These are phyloP conservation scores for Girardia tigrina DNA, from an alignment of 2,888 invertebrate genomes.

Conservation along the genomic window DNA sequence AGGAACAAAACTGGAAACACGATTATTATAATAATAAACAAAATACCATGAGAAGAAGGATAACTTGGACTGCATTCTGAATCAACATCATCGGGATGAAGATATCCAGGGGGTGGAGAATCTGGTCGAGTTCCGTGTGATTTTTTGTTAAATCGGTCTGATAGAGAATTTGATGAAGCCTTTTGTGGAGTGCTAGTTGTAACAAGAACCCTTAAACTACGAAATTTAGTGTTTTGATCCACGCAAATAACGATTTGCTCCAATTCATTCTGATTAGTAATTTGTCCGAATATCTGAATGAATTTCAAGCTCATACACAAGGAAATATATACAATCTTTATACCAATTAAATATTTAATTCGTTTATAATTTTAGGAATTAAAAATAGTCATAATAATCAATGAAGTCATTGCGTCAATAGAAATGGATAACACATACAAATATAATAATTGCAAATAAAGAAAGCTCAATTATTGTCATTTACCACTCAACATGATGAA, in stretches of 20 bases:
- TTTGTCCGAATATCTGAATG: not conserved
- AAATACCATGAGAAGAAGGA: not conserved
- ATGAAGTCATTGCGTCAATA: too few species aligned
- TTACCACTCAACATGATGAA: too few species aligned
- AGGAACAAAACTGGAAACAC: too few species aligned
- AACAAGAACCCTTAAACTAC: conserved; percentile 1
- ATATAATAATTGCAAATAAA: too few species aligned
- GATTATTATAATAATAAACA: too few species aligned
- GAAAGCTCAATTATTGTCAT: too few species aligned
- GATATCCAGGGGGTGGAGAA: not conserved
- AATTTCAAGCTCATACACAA: too few species aligned
- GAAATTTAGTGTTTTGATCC: not conserved
- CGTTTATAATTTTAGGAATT: too few species aligned
- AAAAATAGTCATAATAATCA: too few species aligned
- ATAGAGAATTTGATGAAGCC: not conserved
- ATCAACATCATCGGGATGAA: not conserved
- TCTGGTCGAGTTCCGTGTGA: not conserved
- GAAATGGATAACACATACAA: too few species aligned
- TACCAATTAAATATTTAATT: too few species aligned
- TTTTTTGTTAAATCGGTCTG: not conserved
- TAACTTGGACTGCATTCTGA: not conserved
- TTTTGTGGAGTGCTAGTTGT: not conserved
- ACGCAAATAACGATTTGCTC: conserved; percentile 3
- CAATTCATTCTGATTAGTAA: not conserved
- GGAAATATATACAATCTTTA: too few species aligned